Evolutionary conservation across 2,888 invertebrate genomes (phyloP), one percentile per base, ranked within the genome.

Genomic region (Serripes groenlandicus): DNA sequence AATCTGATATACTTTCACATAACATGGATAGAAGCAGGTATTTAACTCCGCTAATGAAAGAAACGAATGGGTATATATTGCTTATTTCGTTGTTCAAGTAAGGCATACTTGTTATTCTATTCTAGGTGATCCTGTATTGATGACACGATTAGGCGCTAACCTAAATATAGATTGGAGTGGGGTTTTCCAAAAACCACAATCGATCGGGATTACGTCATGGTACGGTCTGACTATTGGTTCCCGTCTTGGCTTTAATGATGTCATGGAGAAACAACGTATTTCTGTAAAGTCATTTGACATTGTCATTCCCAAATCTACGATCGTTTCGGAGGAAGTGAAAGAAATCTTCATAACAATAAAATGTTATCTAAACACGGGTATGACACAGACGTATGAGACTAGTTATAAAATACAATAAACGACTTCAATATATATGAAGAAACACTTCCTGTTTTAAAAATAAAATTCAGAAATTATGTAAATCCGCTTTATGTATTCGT

Each of bases 171-270:
- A 68, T 28, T 68, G 68, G 68, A 26, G 26, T 15, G 30, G 30
- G 0, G 68, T 68, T 1, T 68, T 68, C n/a, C 26, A 68, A 11
- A 21, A 28, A 3, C 23, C 30, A 26, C 0, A 21, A 34, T 34
- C 62, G 23, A 26, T 26, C 37, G 30, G 68, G 2, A 11, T 68
- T 21, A 26, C 68, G 5, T 26, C 28, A 28, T 11, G 37, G 23
- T 68, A 68, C 68, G 42, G 68, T 68, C 26, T 68, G 18, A n/a
- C 68, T 23, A 42, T 68, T 30, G 68, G 68, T 49, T 68, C 68
- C 11, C 35, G 68, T 3, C 42, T 30, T n/a, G 42, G 68, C 11
- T 68, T 68, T 28, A 68, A 49, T 49, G 68, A 68, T 26, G 23
- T 68, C 26, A 18, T n/a, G 35, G 68, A 68, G 4, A 23, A 42